A percentile compares a stretch with the other conserved stretches of the same genome.
phyloP scores from a whole-genome alignment of 2,113 vertebrate species.

The Ranitomeya imitator region DNA sequence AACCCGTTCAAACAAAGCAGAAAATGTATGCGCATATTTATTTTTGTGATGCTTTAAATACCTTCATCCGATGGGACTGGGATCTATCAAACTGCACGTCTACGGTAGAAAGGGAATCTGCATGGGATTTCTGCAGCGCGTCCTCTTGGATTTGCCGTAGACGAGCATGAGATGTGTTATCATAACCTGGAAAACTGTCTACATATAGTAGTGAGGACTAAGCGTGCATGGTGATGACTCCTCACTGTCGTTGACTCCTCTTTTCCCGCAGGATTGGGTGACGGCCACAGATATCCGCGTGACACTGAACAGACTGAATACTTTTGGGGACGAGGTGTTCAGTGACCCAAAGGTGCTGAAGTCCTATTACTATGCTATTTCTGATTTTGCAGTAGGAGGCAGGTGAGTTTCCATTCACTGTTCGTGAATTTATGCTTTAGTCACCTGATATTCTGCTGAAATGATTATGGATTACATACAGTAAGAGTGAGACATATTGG shows the following conservation, averaged over 20 bases:
- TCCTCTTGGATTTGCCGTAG: too few relatives aligned
- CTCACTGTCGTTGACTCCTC: not conserved
- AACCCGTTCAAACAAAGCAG: too few relatives aligned
- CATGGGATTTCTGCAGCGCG: too few relatives aligned
- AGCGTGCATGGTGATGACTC: not conserved
- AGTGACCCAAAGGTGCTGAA: slow-evolving; percentile 98
- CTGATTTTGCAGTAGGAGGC: slow-evolving; percentile 96
- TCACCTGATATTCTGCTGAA: not conserved
- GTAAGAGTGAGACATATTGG: not conserved
- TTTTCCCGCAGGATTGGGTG: slow-evolving; percentile 87
- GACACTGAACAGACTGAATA: slow-evolving; percentile 95
- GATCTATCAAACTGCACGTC: too few relatives aligned
- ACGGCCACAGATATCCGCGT: slow-evolving; percentile 96
- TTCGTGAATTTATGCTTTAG: not conserved
- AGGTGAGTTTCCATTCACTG: slow-evolving; percentile 75
- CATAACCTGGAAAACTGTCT: too few relatives aligned
- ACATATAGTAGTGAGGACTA: not conserved
- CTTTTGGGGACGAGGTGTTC: slow-evolving; percentile 97
- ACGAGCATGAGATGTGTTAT: too few relatives aligned
- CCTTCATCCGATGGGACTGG: too few relatives aligned
- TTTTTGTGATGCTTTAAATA: too few relatives aligned
- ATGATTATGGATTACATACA: not conserved
- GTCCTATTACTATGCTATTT: slow-evolving; percentile 98
- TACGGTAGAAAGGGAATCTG: too few relatives aligned
- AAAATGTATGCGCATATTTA: too few relatives aligned